These are phyloP conservation scores for Pantherophis guttatus DNA, from an alignment of 2,113 vertebrate species.

Conservation along the genomic window DNA sequence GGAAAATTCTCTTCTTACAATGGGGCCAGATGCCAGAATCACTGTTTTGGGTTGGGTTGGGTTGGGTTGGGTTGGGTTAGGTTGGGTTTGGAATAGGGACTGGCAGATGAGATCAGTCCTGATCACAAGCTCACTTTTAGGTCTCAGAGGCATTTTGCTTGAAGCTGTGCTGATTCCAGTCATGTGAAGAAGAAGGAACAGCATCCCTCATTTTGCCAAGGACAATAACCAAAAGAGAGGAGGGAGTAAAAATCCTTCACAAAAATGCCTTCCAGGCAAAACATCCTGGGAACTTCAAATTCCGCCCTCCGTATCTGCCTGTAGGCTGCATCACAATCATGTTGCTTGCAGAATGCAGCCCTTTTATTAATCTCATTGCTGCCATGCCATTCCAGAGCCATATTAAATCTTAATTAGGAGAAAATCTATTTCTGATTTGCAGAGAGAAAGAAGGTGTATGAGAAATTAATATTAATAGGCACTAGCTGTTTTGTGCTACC, in stretches of 20 bases:
- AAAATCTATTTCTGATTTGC: background rate
- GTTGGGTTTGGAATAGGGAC: background rate
- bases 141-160: conserved; percentile 5
- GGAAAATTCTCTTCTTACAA: background rate
- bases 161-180: background rate
- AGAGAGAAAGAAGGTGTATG: background rate
- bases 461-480: background rate
- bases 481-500: background rate
- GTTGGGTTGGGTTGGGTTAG: no score
- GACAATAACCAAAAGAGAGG: background rate
- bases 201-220: background rate
- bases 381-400: background rate
- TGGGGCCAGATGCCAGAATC: background rate
- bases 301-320: background rate
- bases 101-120: background rate
- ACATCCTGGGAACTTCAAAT: background rate
- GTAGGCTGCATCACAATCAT: background rate
- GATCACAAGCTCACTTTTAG: background rate
- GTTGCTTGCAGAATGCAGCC: background rate
- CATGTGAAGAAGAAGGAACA: background rate
- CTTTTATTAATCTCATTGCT: background rate
- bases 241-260: background rate
- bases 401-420: background rate
- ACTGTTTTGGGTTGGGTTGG: no score
- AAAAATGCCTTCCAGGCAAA: conserved; percentile 24